phyloP scores from a whole-genome alignment of 2,797 vertebrate species.

The Coilia nasus region DNA sequence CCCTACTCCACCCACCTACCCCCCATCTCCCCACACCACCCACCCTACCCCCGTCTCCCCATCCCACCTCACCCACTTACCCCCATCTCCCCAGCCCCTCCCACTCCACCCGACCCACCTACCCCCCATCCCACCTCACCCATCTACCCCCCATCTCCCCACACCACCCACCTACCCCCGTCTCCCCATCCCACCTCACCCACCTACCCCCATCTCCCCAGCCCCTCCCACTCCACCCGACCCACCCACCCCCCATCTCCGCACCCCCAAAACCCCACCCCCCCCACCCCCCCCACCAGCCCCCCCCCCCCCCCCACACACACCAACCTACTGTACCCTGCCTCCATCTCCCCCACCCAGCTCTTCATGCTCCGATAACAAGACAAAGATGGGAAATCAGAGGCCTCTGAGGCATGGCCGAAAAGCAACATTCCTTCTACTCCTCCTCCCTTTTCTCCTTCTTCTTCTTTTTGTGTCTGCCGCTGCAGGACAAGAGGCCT shows the following conservation, averaged over 20 bases:
- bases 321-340: too few relatives aligned
- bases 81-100: background rate
- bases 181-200: background rate
- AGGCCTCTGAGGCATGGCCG: background rate
- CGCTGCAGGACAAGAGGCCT: too few relatives aligned
- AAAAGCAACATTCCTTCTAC: conserved; percentile 1
- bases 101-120: background rate
- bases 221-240: too few relatives aligned
- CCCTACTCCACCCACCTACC: too few relatives aligned
- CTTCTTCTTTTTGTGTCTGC: too few relatives aligned
- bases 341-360: background rate
- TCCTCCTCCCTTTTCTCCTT: too few relatives aligned
- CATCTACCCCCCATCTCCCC: background rate
- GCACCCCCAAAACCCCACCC: background rate
- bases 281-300: background rate
- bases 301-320: too few relatives aligned
- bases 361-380: conserved; percentile 36
- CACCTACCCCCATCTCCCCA: too few relatives aligned
- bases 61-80: too few relatives aligned
- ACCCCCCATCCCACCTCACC: background rate
- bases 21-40: too few relatives aligned
- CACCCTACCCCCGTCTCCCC: too few relatives aligned
- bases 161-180: background rate
- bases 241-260: too few relatives aligned
- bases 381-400: conserved; percentile 9